Percentiles rank a stretch among this genome's conserved stretches.
Evolutionary conservation across 1,140 invertebrate species (phyloP).

Genomic region (Drosophila triauraria): DNA sequence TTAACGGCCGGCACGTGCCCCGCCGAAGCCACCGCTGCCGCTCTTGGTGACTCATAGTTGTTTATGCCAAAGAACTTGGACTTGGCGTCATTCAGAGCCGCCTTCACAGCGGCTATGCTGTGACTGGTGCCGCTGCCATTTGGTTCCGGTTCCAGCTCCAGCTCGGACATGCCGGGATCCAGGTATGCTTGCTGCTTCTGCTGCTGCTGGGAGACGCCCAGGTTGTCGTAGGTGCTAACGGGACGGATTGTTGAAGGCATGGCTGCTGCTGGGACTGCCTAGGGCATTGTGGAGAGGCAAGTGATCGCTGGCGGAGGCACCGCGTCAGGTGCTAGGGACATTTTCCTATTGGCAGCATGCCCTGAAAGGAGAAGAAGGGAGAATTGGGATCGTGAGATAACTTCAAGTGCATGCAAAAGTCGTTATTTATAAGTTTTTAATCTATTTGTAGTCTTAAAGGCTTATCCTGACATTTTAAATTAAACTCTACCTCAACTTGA

Average conservation of each 20-base stretch:
- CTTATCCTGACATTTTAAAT: not conserved
- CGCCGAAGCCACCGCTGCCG: not conserved
- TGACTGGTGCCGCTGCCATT: constrained; percentile 67
- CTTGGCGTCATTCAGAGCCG: constrained; percentile 80
- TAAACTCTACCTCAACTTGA: no score
- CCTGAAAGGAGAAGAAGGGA: not conserved
- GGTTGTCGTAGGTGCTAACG: constrained; percentile 81
- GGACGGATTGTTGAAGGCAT: constrained; percentile 73
- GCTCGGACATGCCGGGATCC: not conserved
- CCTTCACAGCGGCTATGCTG: constrained; percentile 80
- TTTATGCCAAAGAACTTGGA: constrained; percentile 84
- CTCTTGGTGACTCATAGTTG: constrained; percentile 44
- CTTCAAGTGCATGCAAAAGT: not conserved
- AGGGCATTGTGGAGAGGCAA: constrained; percentile 13
- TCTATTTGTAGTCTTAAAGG: not conserved
- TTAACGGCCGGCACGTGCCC: constrained; percentile 12
- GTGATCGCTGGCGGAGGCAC: not conserved
- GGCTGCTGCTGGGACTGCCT: constrained; percentile 14
- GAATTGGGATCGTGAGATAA: not conserved
- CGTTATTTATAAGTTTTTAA: not conserved
- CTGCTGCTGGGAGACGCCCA: constrained; percentile 46
- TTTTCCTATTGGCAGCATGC: constrained; percentile 13
- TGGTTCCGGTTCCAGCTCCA: constrained; percentile 43
- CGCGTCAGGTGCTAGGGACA: constrained; percentile 9
- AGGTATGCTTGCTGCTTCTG: constrained; percentile 13